Evolutionary conservation across 1,140 invertebrate genomes (phyloP).

Genomic region (Monochamus saltuarius): DNA sequence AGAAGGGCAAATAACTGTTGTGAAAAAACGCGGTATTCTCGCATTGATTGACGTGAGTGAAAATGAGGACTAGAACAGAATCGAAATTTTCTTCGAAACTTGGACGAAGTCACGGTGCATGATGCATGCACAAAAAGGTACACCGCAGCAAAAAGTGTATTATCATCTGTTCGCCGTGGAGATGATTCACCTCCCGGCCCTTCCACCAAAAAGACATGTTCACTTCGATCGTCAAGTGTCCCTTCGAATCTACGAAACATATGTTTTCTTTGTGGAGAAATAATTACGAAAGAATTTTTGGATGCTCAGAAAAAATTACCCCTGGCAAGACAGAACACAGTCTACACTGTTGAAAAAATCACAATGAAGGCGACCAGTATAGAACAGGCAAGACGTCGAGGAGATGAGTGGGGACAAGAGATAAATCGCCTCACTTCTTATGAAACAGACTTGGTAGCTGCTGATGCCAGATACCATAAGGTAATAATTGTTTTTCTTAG

Average conservation of each 20-base stretch:
- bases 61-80: background rate
- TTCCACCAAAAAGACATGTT: background rate
- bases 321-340: background rate
- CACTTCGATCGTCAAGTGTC: background rate
- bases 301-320: background rate
- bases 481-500: too few species aligned
- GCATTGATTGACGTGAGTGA: background rate
- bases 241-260: background rate
- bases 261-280: conserved; percentile 5
- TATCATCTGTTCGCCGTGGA: conserved; percentile 3
- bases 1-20: background rate
- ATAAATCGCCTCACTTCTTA: too few species aligned
- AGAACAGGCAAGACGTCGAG: too few species aligned
- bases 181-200: background rate
- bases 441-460: too few species aligned
- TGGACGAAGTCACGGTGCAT: conserved; percentile 2
- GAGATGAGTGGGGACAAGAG: too few species aligned
- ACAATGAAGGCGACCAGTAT: too few species aligned
- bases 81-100: background rate
- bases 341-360: too few species aligned
- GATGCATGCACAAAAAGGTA: background rate
- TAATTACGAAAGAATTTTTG: background rate
- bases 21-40: conserved; percentile 6
- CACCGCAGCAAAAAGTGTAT: background rate
- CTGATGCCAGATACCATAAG: too few species aligned